These are phyloP conservation scores for Gari tellinella DNA, from an alignment of 2,888 invertebrate species.

Conservation along the genomic window DNA sequence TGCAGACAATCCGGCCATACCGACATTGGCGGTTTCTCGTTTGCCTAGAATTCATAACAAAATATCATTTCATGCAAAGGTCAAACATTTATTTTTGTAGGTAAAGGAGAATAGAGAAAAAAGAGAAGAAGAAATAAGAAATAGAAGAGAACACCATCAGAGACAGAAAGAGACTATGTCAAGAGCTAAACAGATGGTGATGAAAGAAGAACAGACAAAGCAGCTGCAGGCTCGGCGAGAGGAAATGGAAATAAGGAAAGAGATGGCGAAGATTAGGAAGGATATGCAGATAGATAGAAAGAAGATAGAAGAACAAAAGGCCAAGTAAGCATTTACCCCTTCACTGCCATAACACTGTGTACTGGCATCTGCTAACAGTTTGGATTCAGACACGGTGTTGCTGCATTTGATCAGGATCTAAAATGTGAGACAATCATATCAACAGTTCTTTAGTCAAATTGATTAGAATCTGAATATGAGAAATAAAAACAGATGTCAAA, in stretches of 20 bases:
- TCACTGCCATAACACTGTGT: no score
- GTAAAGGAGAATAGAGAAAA: slow-evolving; percentile 83
- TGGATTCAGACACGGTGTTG: no score
- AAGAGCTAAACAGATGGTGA: slow-evolving; percentile 77
- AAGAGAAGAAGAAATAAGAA: slow-evolving; percentile 72
- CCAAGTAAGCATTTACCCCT: slow-evolving; percentile 61
- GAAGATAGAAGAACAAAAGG: slow-evolving; percentile 67
- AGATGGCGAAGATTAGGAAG: slow-evolving; percentile 81
- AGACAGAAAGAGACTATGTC: slow-evolving; percentile 78
- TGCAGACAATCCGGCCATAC: no score
- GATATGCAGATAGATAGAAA: slow-evolving; percentile 79
- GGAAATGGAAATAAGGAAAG: slow-evolving; percentile 79
- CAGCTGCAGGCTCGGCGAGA: slow-evolving; percentile 72
- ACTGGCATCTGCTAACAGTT: no score
- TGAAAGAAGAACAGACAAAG: slow-evolving; percentile 79
- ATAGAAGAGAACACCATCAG: slow-evolving; percentile 67
- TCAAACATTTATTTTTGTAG: slow-evolving; percentile 50
- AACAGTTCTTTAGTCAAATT: no score
- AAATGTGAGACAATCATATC: no score
- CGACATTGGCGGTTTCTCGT: no score
- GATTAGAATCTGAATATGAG: no score
- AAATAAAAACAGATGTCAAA: no score
- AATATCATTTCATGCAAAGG: no score
- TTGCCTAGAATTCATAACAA: no score
- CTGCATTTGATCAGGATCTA: no score